Conservation (phyloP, 2,888 invertebrate species). For the Phengaris arion region DNA sequence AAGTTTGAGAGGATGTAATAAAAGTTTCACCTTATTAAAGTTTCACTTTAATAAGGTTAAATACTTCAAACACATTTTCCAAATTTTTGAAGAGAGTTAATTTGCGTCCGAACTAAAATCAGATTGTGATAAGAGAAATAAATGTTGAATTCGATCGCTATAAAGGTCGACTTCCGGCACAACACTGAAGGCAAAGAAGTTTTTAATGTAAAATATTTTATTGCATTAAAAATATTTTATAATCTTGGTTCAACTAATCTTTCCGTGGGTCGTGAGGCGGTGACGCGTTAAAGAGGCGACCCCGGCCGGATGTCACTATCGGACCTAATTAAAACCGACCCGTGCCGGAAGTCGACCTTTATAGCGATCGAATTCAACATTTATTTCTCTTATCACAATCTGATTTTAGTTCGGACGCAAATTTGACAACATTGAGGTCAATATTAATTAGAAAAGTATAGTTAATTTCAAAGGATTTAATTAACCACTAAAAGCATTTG, state of each 20-base stretch:
- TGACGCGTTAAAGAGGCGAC: slow-evolving; percentile 35
- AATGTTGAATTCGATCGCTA: slow-evolving; percentile 13
- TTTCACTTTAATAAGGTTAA: too few species aligned
- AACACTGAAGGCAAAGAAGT: not conserved
- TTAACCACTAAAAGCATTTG: too few species aligned
- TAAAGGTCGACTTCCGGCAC: slow-evolving; percentile 32
- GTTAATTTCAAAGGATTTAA: too few species aligned
- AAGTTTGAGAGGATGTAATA: too few species aligned
- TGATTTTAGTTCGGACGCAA: not conserved
- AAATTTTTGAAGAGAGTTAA: too few species aligned
- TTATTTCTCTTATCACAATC: slow-evolving; percentile 22
- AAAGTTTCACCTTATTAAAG: too few species aligned
- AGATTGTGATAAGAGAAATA: slow-evolving; percentile 22
- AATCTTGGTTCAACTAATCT: slow-evolving; percentile 17
- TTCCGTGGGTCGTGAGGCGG: not conserved
- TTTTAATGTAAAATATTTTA: not conserved
- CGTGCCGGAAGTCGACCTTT: slow-evolving; percentile 34
- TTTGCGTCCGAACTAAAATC: not conserved
- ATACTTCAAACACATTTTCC: too few species aligned
- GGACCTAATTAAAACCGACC: slow-evolving; percentile 55
- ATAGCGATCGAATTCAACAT: slow-evolving; percentile 13
- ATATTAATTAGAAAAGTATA: not conserved
- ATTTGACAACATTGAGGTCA: slow-evolving; percentile 10
- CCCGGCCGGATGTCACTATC: slow-evolving; percentile 48
- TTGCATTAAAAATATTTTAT: slow-evolving; percentile 15